These are phyloP conservation scores for Carabus problematicus DNA, from an alignment of 2,888 invertebrate species.

Conservation along the genomic window DNA sequence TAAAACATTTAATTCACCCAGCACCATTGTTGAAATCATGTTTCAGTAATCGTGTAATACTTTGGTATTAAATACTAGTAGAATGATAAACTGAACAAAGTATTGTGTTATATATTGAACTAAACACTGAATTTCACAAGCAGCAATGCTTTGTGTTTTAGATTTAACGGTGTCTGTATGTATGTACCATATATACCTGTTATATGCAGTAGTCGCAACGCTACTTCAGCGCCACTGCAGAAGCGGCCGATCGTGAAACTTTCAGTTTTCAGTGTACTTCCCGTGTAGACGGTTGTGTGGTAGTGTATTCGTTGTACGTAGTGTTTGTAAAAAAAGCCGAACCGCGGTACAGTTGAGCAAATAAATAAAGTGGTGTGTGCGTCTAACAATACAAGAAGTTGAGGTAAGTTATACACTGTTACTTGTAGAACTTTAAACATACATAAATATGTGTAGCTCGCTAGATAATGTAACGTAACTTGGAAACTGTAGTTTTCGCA, in stretches of 20 bases:
- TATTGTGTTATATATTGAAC: not conserved
- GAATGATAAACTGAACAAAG: not conserved
- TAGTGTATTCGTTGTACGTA: no score
- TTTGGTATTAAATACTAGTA: not conserved
- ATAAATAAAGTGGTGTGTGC: no score
- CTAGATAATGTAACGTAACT: no score
- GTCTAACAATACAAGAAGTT: no score
- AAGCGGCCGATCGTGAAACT: slow-evolving; percentile 33
- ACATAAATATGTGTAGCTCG: no score
- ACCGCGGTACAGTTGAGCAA: no score
- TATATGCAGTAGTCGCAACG: slow-evolving; percentile 35
- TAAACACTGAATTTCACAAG: no score
- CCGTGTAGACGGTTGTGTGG: no score
- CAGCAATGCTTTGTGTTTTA: not conserved
- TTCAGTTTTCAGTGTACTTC: slow-evolving; percentile 30
- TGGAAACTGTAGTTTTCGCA: no score
- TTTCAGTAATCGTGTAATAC: not conserved
- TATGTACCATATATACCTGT: slow-evolving; percentile 16
- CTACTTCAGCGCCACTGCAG: slow-evolving; percentile 34
- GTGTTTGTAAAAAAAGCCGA: no score
- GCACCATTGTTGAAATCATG: slow-evolving; percentile 7
- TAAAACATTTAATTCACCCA: not conserved
- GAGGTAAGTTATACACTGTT: no score
- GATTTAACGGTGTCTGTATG: slow-evolving; percentile 8
- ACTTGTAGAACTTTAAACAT: no score